These are phyloP conservation scores for Pelosia muscerda DNA, from an alignment of 2,888 invertebrate genomes.

Conservation along the genomic window DNA sequence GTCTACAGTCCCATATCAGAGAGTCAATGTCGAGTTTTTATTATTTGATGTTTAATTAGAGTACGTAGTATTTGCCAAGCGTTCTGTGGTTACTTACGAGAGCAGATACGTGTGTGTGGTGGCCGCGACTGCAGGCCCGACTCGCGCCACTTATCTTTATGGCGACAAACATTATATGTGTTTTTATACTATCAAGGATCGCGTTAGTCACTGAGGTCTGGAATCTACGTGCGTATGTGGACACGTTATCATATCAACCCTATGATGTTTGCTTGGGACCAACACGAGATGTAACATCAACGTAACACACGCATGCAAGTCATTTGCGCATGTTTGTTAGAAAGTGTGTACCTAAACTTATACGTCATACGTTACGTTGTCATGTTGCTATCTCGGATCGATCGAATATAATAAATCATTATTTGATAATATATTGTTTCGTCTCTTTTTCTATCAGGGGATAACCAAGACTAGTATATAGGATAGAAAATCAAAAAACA, in stretches of 20 bases:
- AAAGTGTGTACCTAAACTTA: not conserved
- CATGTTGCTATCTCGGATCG: not conserved
- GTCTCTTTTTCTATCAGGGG: not conserved
- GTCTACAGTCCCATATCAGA: conserved; percentile 64
- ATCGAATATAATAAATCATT: conserved; percentile 15
- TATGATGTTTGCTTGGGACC: conserved; percentile 70
- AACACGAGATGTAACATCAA: conserved; percentile 65
- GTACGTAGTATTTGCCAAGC: conserved; percentile 70
- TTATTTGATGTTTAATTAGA: conserved; percentile 78
- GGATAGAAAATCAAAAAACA: not conserved
- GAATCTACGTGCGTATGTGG: conserved; percentile 61
- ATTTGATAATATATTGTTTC: not conserved
- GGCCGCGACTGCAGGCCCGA: conserved; percentile 70
- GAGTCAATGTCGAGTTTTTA: conserved; percentile 73
- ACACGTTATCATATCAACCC: conserved; percentile 75
- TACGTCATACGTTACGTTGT: not conserved
- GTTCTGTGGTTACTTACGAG: conserved; percentile 54
- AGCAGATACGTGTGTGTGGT: conserved; percentile 72
- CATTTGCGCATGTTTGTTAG: not conserved
- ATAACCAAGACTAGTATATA: not conserved
- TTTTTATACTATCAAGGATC: conserved; percentile 81
- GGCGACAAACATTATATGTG: conserved; percentile 74
- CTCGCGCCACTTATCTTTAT: conserved; percentile 80
- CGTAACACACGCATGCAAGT: conserved; percentile 41
- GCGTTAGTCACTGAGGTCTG: conserved; percentile 74